Conservation (phyloP, 2,797 vertebrate genomes). For the Denticeps clupeoides region DNA sequence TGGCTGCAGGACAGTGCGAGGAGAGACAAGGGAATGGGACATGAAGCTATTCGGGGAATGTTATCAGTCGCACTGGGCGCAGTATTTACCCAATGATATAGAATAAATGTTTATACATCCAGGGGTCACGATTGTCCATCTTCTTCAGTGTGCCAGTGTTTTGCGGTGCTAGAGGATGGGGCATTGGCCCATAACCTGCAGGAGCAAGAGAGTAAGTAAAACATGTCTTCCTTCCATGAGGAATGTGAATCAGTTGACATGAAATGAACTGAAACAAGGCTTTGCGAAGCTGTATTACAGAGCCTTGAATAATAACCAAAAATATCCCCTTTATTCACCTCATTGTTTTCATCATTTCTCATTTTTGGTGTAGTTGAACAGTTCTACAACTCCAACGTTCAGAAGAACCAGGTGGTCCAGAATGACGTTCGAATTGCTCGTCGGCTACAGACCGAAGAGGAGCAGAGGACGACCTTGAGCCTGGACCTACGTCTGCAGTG, state of each 20-base stretch:
- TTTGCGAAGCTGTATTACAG: too few relatives aligned
- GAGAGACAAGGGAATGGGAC: not conserved
- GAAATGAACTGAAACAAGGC: too few relatives aligned
- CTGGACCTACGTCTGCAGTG: conserved; percentile 44
- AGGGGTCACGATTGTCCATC: conserved; percentile 3
- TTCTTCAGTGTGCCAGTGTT: conserved; percentile 54
- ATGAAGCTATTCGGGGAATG: not conserved
- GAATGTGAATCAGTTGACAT: too few relatives aligned
- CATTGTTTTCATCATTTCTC: not conserved
- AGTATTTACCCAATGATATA: too few relatives aligned
- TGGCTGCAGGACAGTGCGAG: not conserved
- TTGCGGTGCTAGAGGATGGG: conserved; percentile 60
- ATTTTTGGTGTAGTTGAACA: conserved; percentile 62
- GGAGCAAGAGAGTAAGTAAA: conserved; percentile 64
- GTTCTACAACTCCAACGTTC: conserved; percentile 63
- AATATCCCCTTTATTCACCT: too few relatives aligned
- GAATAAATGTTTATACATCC: not conserved
- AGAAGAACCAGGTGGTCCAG: conserved; percentile 63
- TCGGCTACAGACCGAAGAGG: conserved; percentile 57
- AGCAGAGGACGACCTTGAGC: conserved; percentile 21
- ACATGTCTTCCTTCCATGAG: not conserved
- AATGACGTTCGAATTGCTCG: conserved; percentile 57
- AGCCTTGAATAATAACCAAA: too few relatives aligned
- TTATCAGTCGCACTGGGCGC: too few relatives aligned
- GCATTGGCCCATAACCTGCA: conserved; percentile 59